A percentile compares a stretch with the other conserved stretches of the same genome.
Evolutionary conservation across 1,140 invertebrate species (phyloP).

Genomic region (Riptortus pedestris): DNA sequence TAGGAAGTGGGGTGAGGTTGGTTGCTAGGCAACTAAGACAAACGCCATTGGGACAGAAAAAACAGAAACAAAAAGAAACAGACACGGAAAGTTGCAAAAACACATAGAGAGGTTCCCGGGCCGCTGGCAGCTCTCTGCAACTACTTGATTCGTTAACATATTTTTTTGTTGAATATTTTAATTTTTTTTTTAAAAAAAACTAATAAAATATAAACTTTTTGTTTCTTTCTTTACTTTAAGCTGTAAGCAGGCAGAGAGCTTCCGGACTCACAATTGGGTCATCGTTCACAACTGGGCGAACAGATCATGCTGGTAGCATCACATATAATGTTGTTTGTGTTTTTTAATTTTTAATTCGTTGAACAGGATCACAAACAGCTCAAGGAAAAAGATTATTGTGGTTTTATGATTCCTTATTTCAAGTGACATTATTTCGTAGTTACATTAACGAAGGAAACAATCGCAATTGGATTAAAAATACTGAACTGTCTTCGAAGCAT

Average conservation of each 20-base stretch:
- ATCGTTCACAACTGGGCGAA: conserved; percentile 25
- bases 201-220: too few species aligned
- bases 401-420: too few species aligned
- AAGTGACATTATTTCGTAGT: too few species aligned
- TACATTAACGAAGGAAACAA: too few species aligned
- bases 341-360: too few species aligned
- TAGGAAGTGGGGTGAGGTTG: neutral
- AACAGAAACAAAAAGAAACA: conserved; percentile 5
- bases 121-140: neutral
- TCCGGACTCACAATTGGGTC: neutral
- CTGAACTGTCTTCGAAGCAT: too few species aligned
- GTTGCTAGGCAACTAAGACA: conserved; percentile 20
- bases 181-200: too few species aligned
- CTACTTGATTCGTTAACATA: too few species aligned
- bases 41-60: conserved; percentile 23
- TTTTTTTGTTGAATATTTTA: too few species aligned
- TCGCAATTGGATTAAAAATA: too few species aligned
- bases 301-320: conserved; percentile 14
- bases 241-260: neutral
- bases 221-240: neutral
- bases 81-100: conserved; percentile 16
- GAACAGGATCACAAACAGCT: neutral
- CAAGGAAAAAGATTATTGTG: too few species aligned
- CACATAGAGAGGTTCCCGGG: conserved; percentile 1
- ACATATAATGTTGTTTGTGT: too few species aligned